Percentiles rank a stretch among this genome's conserved stretches.
These are phyloP conservation scores for Calypte anna DNA, from an alignment of 2,113 vertebrate species.

Conservation along the genomic window DNA sequence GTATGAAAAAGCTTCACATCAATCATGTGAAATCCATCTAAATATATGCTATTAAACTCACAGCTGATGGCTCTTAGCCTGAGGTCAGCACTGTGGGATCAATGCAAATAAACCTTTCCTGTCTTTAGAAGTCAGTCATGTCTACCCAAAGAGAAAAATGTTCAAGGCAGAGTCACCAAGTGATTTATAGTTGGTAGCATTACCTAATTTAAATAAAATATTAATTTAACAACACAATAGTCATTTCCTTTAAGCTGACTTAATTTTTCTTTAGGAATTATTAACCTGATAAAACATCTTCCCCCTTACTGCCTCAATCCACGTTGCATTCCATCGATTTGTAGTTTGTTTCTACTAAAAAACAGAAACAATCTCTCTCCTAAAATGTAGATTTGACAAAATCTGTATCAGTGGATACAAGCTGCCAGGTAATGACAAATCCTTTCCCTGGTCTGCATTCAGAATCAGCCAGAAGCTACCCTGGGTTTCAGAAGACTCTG, in stretches of 20 bases:
- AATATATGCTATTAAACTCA: neutral
- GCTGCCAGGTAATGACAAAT: neutral
- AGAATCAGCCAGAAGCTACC: neutral
- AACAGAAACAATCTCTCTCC: neutral
- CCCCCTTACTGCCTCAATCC: neutral
- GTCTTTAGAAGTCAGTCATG: neutral
- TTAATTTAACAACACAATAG: neutral
- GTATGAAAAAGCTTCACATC: neutral
- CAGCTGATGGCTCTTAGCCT: conserved; percentile 10
- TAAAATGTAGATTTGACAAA: neutral
- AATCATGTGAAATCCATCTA: neutral
- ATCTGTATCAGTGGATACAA: neutral
- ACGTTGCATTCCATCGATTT: neutral
- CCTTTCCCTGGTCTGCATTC: neutral
- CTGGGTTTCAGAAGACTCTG: neutral
- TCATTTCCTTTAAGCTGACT: neutral
- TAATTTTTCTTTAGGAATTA: conserved; percentile 11
- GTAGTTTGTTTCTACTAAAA: neutral
- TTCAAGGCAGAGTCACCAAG: neutral
- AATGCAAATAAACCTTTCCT: conserved; percentile 10
- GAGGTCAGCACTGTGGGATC: neutral
- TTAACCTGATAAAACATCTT: neutral
- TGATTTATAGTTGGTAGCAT: neutral
- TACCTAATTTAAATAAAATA: conserved; percentile 18
- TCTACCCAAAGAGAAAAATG: conserved; percentile 13